Evolutionary conservation across 2,113 vertebrate species (phyloP).

Genomic region (Mobula birostris): DNA sequence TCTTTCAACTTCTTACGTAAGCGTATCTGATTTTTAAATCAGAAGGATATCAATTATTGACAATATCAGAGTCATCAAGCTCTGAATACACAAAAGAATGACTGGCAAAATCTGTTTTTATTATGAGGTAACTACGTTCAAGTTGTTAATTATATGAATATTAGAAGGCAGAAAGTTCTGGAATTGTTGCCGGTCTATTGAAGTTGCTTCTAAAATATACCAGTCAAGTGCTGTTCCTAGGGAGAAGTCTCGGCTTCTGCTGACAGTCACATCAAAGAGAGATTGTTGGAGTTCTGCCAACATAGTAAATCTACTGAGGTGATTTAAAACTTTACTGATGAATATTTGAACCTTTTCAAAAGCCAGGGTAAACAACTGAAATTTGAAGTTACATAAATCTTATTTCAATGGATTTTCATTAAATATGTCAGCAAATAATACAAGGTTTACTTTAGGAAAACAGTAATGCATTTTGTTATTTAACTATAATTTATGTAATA

Average conservation of each 20-base stretch:
- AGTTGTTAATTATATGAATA: neutral
- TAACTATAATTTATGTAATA: neutral
- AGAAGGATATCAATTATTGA: neutral
- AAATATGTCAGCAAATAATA: neutral
- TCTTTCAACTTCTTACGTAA: neutral
- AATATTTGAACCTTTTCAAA: constrained; percentile 1
- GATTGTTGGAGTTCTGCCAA: neutral
- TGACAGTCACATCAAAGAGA: neutral
- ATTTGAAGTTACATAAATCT: neutral
- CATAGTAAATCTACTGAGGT: neutral
- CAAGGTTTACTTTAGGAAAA: neutral
- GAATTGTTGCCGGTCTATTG: neutral
- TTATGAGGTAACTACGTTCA: neutral
- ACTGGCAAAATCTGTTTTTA: neutral
- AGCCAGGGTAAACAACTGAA: neutral
- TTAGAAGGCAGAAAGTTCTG: neutral
- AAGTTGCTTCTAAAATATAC: neutral
- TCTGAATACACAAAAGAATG: neutral
- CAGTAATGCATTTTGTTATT: neutral
- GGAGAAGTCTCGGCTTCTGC: neutral
- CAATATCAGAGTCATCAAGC: neutral
- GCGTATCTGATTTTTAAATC: neutral
- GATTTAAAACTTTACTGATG: neutral
- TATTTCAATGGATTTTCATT: neutral
- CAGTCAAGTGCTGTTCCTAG: neutral